A percentile compares a stretch with the other conserved stretches of the same genome.
phyloP scores from a whole-genome alignment of 2,888 invertebrate genomes.

The Shargacucullia verbasci region DNA sequence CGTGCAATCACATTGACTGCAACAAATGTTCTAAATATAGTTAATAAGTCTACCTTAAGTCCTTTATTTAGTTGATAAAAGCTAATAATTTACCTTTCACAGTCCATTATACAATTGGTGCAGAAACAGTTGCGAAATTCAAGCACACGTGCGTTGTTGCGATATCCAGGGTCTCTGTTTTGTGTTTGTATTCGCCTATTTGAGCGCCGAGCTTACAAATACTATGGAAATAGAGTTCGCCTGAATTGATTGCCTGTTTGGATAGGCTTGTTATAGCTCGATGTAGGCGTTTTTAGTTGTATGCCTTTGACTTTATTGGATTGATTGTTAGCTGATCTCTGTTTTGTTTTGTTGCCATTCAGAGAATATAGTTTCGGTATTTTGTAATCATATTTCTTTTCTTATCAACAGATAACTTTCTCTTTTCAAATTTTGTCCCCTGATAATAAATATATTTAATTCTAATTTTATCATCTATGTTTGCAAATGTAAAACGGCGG shows the following conservation, averaged over 20 bases:
- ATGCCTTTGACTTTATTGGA: slow-evolving; percentile 18
- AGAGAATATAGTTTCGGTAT: too few species aligned
- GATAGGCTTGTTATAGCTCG: slow-evolving; percentile 23
- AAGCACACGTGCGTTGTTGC: slow-evolving; percentile 57
- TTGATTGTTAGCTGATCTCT: background rate
- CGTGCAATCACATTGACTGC: background rate
- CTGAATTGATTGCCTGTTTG: slow-evolving; percentile 34
- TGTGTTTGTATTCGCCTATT: slow-evolving; percentile 37
- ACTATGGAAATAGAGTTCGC: slow-evolving; percentile 43
- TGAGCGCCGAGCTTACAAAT: slow-evolving; percentile 46
- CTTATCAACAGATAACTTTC: too few species aligned
- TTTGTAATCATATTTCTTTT: too few species aligned
- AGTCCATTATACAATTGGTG: slow-evolving; percentile 29
- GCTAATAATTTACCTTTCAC: slow-evolving; percentile 41
- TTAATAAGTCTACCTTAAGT: slow-evolving; percentile 38
- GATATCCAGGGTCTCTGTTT: slow-evolving; percentile 38
- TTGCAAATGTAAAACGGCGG: background rate
- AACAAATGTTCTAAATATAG: slow-evolving; percentile 25
- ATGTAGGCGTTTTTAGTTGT: slow-evolving; percentile 17
- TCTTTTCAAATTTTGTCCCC: too few species aligned
- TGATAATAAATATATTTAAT: too few species aligned
- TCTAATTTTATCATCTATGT: too few species aligned
- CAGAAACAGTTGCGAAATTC: slow-evolving; percentile 41
- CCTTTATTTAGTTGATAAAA: slow-evolving; percentile 51
- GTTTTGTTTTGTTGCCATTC: too few species aligned